phyloP scores from a whole-genome alignment of 2,797 vertebrate genomes.

The Botia almorhae region DNA sequence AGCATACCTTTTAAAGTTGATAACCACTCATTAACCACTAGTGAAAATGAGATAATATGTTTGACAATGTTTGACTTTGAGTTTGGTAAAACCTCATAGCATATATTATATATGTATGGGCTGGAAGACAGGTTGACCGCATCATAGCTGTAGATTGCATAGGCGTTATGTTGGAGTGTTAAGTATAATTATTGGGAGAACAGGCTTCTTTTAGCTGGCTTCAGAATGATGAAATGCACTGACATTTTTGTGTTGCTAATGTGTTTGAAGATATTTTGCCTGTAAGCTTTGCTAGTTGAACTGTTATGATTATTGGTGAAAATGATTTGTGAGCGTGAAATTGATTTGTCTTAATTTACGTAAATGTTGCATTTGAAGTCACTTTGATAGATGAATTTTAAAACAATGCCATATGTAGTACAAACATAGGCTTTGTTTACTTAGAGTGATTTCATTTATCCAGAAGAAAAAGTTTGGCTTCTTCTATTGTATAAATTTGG shows the following conservation, averaged over 20 bases:
- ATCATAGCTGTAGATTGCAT: not conserved
- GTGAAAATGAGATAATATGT: not conserved
- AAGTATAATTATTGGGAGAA: too few relatives aligned
- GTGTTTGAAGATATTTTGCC: too few relatives aligned
- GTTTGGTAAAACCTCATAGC: not conserved
- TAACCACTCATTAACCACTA: slow-evolving; percentile 7
- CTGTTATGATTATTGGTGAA: too few relatives aligned
- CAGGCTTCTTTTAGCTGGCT: not conserved
- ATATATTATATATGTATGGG: not conserved
- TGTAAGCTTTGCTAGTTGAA: too few relatives aligned
- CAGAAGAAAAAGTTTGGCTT: not conserved
- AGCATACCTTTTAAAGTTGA: not conserved
- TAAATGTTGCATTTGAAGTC: not conserved
- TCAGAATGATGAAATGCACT: too few relatives aligned
- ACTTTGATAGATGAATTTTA: too few relatives aligned
- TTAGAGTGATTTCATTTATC: not conserved
- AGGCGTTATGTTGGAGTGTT: too few relatives aligned
- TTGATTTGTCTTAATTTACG: too few relatives aligned
- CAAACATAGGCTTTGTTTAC: not conserved
- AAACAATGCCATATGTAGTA: not conserved
- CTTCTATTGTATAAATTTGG: not conserved
- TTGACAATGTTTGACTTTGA: not conserved
- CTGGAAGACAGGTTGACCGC: not conserved
- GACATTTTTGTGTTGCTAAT: too few relatives aligned
- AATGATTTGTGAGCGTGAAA: too few relatives aligned